Conservation (phyloP, 2,888 invertebrate genomes). For the Iphiclides podalirius region DNA sequence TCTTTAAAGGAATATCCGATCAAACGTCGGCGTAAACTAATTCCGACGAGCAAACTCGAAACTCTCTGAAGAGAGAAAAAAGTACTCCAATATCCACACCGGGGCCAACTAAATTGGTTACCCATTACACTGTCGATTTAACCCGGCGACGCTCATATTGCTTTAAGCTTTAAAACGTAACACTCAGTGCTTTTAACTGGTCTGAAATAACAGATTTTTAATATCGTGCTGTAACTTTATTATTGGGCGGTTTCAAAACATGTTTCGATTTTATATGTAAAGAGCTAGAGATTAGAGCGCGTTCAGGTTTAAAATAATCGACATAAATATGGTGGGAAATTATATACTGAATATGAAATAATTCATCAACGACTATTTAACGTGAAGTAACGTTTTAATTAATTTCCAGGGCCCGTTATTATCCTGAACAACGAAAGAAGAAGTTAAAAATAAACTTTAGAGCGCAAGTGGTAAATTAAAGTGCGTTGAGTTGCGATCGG, state of each 20-base stretch:
- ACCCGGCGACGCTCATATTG: slow-evolving; percentile 38
- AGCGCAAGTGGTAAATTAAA: slow-evolving; percentile 50
- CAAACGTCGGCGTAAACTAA: slow-evolving; percentile 76
- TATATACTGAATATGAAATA: too few relatives aligned
- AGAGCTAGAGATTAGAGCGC: too few relatives aligned
- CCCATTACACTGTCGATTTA: slow-evolving; percentile 69
- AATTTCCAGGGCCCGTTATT: slow-evolving; percentile 71
- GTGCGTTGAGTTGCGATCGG: slow-evolving; percentile 53
- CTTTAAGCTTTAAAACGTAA: slow-evolving; percentile 29
- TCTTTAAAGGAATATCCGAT: slow-evolving; percentile 75
- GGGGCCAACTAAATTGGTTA: slow-evolving; percentile 63
- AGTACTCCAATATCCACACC: slow-evolving; percentile 54
- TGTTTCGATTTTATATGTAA: slow-evolving; percentile 7
- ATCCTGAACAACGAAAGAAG: slow-evolving; percentile 69
- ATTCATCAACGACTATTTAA: slow-evolving; percentile 2
- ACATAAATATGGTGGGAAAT: too few relatives aligned
- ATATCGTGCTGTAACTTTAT: slow-evolving; percentile 9
- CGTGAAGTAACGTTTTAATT: slow-evolving; percentile 38
- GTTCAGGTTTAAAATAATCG: too few relatives aligned
- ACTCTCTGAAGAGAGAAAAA: slow-evolving; percentile 62
- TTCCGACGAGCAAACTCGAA: slow-evolving; percentile 71
- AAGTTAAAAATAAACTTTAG: slow-evolving; percentile 56
- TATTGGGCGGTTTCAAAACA: slow-evolving; percentile 10
- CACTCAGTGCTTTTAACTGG: slow-evolving; percentile 27
- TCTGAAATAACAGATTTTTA: slow-evolving; percentile 20